Conservation (phyloP, 2,888 invertebrate genomes). For the Hyposoter didymator region DNA sequence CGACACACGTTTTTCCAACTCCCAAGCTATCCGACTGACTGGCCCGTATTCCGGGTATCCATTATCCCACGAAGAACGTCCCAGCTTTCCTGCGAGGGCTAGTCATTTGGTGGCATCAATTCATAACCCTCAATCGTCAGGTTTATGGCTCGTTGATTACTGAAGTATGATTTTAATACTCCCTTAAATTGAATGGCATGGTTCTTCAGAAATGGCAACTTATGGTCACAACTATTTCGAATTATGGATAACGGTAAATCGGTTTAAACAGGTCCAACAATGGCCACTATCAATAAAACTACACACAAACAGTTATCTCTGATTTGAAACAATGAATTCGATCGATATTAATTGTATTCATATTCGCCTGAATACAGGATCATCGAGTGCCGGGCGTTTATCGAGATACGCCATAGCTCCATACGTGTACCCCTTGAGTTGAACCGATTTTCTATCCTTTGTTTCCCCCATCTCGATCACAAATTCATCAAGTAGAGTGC, state of each 20-base stretch:
- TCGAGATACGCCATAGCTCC: not conserved
- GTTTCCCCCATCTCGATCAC: constrained; percentile 58
- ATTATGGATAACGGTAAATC: not conserved
- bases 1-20: constrained; percentile 64
- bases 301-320: not conserved
- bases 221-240: not conserved
- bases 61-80: not conserved
- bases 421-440: constrained; percentile 34
- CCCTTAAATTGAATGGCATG: not conserved
- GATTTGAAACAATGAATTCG: constrained; percentile 51
- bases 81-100: constrained; percentile 24
- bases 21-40: constrained; percentile 49
- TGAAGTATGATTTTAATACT: not conserved
- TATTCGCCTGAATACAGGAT: constrained; percentile 59
- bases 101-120: constrained; percentile 36
- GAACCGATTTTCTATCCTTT: constrained; percentile 31
- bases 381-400: constrained; percentile 33
- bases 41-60: constrained; percentile 36
- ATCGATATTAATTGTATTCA: constrained; percentile 75
- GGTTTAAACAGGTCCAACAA: not conserved
- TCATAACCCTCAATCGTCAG: not conserved
- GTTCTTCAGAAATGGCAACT: not conserved
- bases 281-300: not conserved
- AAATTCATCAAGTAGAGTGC: constrained; percentile 74
- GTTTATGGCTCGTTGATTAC: not conserved